Base-by-base conservation (phyloP, 2,113 vertebrate species). In the Sula dactylatra region DNA sequence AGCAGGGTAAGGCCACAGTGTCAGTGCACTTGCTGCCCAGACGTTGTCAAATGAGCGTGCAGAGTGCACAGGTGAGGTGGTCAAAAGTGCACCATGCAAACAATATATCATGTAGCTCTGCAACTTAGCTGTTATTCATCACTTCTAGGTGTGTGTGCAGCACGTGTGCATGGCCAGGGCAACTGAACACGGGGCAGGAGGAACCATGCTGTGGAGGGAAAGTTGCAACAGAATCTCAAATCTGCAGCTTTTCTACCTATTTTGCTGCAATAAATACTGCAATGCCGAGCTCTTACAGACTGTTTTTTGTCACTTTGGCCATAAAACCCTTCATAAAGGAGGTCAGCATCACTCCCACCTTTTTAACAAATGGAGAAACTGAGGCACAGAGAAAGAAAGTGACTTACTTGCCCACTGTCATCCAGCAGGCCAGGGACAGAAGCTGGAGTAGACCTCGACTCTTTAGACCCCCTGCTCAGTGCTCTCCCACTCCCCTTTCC, bases 161-260 rank as follows among this genome's bases (percentile, higher is more conserved):
- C 21, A 8, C 0, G 0, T 0, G 7, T 15, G 45, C 29, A 11
- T 3, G 25, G 52, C 49, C 32, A 16, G 45, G 45, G 15, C 44
- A 49, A 5, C 38, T 6, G 34, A 54, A 49, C 25, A 25, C 0
- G 5, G 32, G 25, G 32, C 45, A 27, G 71, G 54, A 86, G 26
- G 31, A 81, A 50, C 32, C 50, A 56, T 49, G 72, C 42, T 54
- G 49, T 9, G 24, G 34, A 71, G 14, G 36, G 49, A 29, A 55
- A 56, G 19, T 9, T 42, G 50, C 27, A 34, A 54, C 5, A 69
- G 77, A 54, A 62, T 42, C 62, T 65, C 42, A 47, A 20, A 38
- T 54, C 61, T 56, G 56, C 44, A 83, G 34, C 11, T 59, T 70
- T 86, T 87, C 44, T 34, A 29, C 45, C 26, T 26, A 4, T 73